These are phyloP conservation scores for Crioceris asparagi DNA, from an alignment of 2,888 invertebrate genomes.

Conservation along the genomic window DNA sequence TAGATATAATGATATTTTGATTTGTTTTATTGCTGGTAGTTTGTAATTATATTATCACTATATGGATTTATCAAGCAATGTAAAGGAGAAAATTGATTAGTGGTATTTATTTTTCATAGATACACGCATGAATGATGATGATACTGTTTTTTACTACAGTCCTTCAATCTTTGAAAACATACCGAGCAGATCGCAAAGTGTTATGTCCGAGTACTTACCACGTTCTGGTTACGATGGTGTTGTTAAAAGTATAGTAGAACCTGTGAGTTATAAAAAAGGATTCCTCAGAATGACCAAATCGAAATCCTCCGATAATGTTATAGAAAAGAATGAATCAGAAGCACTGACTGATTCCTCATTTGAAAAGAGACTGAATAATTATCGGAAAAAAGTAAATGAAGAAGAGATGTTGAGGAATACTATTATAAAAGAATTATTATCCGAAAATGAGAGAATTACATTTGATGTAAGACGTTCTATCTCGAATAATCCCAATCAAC, in stretches of 20 bases:
- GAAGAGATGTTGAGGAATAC: slow-evolving; percentile 31
- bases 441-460: slow-evolving; percentile 30
- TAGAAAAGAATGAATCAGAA: too few species aligned
- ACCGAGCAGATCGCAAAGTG: slow-evolving; percentile 26
- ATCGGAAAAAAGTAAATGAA: slow-evolving; percentile 29
- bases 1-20: too few species aligned
- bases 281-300: slow-evolving; percentile 24
- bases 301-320: slow-evolving; percentile 27
- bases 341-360: slow-evolving; percentile 15
- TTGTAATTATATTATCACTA: too few species aligned
- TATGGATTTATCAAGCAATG: too few species aligned
- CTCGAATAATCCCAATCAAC: not conserved
- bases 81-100: too few species aligned
- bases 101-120: too few species aligned
- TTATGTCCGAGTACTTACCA: slow-evolving; percentile 29
- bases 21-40: too few species aligned
- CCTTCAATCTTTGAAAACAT: slow-evolving; percentile 17
- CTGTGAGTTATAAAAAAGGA: too few species aligned
- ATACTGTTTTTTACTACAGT: slow-evolving; percentile 9
- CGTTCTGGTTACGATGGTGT: slow-evolving; percentile 25
- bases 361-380: slow-evolving; percentile 19
- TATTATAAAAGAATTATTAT: slow-evolving; percentile 31
- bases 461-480: slow-evolving; percentile 13
- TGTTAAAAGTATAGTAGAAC: slow-evolving; percentile 23
- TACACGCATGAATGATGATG: too few species aligned